phyloP scores from a whole-genome alignment of 2,888 invertebrate genomes.

The Drosophila glabriapex region DNA sequence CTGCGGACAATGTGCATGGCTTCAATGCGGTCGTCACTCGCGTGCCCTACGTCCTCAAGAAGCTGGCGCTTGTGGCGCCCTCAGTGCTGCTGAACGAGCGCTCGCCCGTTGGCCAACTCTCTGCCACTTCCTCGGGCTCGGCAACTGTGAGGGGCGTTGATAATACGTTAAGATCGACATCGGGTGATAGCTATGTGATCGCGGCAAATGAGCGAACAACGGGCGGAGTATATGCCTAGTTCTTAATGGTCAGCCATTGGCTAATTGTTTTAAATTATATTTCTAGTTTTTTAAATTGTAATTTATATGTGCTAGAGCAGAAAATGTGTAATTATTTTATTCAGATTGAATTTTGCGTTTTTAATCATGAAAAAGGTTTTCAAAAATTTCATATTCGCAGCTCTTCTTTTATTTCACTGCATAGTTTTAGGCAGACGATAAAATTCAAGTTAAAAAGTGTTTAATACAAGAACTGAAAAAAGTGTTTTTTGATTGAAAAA shows the following conservation, averaged over 20 bases:
- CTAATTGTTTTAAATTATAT: slow-evolving; percentile 41
- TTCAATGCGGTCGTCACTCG: slow-evolving; percentile 87
- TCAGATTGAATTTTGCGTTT: neutral
- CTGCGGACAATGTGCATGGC: slow-evolving; percentile 86
- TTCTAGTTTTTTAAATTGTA: slow-evolving; percentile 45
- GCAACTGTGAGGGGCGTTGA: slow-evolving; percentile 4
- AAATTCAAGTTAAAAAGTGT: neutral
- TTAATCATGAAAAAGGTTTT: neutral
- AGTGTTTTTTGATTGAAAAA: neutral
- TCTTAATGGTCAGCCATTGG: slow-evolving; percentile 12
- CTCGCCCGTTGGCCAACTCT: slow-evolving; percentile 11
- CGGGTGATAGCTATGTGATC: slow-evolving; percentile 58
- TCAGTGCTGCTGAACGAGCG: slow-evolving; percentile 45
- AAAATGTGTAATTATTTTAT: neutral
- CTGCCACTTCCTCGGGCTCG: neutral
- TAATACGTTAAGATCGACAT: slow-evolving; percentile 2
- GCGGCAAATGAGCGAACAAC: slow-evolving; percentile 44
- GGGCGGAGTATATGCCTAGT: slow-evolving; percentile 58
- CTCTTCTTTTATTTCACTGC: neutral
- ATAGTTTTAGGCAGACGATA: slow-evolving; percentile 25
- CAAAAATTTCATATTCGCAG: neutral
- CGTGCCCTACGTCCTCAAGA: slow-evolving; percentile 80
- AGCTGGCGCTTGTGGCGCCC: slow-evolving; percentile 26
- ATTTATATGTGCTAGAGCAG: slow-evolving; percentile 3
- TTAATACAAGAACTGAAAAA: neutral